Evolutionary conservation across 2,888 invertebrate genomes (phyloP), one percentile per base, ranked within the genome.

Genomic region (Melanchra persicariae): DNA sequence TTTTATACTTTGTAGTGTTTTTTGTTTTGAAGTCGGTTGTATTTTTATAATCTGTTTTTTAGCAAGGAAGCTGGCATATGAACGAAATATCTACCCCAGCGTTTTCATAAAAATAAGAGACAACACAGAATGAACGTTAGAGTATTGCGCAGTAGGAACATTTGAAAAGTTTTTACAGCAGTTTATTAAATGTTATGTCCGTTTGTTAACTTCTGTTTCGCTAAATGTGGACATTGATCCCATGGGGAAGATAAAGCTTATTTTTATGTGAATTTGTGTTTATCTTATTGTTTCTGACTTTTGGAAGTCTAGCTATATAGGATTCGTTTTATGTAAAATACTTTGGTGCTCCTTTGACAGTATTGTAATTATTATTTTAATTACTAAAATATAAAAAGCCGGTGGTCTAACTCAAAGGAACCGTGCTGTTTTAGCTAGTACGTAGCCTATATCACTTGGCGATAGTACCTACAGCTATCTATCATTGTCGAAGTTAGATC

Each of bases 171-270:
- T 85, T 83, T 73, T 66, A 79, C 70, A 70, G 61, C 55, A 72
- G 76, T 82, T 84, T 86, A 77, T 79, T 59, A 75, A 86, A 79
- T 74, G 65, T 76, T 83, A 71, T 63, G 68, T 74, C 61, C 62
- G 60, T 85, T 74, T 71, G 43, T 55, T 72, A 58, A 63, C 58
- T 72, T 66, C 40, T 74, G 68, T 77, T 79, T 62, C 45, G 49
- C 55, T 67, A 70, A 74, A 72, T 76, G 57, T 61, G 1, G 47
- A 49, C 61, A 74, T 58, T 81, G 52, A 64, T 26, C 76, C 59
- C 81, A 22, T 54, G 61, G 49, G 80, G 37, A 8, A 45, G 75
- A 64, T 61, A 47, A 37, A 51, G 61, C n/a, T 54, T 62, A 68
- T 45, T 62, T 58, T 65, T 49, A 61, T 74, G 45, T 19, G 52